Evolutionary conservation across 1,140 invertebrate species (phyloP).

Genomic region (Hypsibius dujardini): DNA sequence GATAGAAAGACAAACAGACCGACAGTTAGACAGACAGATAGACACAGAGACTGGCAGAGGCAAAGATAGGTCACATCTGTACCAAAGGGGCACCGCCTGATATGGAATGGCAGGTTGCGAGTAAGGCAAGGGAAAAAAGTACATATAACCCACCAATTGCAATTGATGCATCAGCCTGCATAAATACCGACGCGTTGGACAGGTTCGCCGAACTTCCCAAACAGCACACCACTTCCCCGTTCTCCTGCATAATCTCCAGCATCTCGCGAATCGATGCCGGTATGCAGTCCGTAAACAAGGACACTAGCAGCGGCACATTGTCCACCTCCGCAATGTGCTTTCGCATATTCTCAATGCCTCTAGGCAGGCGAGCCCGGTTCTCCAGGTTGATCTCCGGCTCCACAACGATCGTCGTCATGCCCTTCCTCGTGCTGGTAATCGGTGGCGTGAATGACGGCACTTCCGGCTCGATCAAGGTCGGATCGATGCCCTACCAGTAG

Average conservation of each 20-base stretch:
- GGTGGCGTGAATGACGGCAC: not conserved
- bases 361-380: conserved; percentile 64
- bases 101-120: no score
- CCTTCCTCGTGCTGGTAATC: not conserved
- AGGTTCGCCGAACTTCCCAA: conserved; percentile 68
- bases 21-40: no score
- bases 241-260: conserved; percentile 87
- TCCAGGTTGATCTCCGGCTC: conserved; percentile 15
- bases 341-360: conserved; percentile 86
- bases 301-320: conserved; percentile 86
- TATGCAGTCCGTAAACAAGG: conserved; percentile 88
- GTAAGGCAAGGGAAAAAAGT: not conserved
- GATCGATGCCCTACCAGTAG: not conserved
- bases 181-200: conserved; percentile 72
- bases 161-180: conserved; percentile 62
- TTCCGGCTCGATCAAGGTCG: conserved; percentile 1
- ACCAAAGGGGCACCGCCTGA: no score
- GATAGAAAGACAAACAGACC: no score
- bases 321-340: conserved; percentile 86
- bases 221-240: conserved; percentile 76
- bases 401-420: not conserved
- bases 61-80: no score
- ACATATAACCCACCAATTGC: conserved; percentile 40
- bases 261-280: conserved; percentile 66
- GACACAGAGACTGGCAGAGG: no score